Evolutionary conservation across 2,888 invertebrate genomes (phyloP), one percentile per base, ranked within the genome.

Genomic region (Chrysina gloriosa): DNA sequence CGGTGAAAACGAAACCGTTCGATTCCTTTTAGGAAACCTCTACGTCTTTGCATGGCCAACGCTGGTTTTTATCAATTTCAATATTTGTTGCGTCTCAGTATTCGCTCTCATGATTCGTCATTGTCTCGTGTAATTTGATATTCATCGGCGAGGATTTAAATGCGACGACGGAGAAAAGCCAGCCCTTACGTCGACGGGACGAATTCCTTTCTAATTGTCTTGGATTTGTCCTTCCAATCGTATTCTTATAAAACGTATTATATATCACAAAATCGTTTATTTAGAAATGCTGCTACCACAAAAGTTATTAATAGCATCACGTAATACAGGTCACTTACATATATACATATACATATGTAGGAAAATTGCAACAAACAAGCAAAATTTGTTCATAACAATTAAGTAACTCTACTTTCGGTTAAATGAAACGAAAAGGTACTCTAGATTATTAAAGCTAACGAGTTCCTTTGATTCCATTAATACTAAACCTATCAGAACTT

Each of bases 1-100:
- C 70, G 67, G 54, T 65, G 39, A 47, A 39, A 52, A 69, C 31
- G 52, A 64, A 69, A 69, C 67, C 67, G 63, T 69, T 67, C 65
- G 65, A 56, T 48, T 48, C 47, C 27, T 69, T 72, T 67, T 67
- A 67, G 31, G 31, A 29, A 31, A 31, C 31, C 31, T 21, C 11
- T 56, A 56, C 34, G 16, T 23, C 23, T 56, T 36, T 25, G 16
- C 36, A 23, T 21, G 36, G 21, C 29, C n/a, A 36, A 36, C n/a
- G 21, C 1, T 6, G 23, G 19, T 19, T 48, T 36, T 36, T 36
- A 56, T 56, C 56, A 39, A 36, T 56, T 56, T 56, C 23, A 56
- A 56, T 36, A 19, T 31, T 31, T 19, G 52, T 52, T 52, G 31
- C 16, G 52, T 31, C 6, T 25, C 48, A n/a, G 19, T 7, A 6